These are phyloP conservation scores for Agapornis roseicollis DNA, from an alignment of 2,113 vertebrate species.

Conservation along the genomic window DNA sequence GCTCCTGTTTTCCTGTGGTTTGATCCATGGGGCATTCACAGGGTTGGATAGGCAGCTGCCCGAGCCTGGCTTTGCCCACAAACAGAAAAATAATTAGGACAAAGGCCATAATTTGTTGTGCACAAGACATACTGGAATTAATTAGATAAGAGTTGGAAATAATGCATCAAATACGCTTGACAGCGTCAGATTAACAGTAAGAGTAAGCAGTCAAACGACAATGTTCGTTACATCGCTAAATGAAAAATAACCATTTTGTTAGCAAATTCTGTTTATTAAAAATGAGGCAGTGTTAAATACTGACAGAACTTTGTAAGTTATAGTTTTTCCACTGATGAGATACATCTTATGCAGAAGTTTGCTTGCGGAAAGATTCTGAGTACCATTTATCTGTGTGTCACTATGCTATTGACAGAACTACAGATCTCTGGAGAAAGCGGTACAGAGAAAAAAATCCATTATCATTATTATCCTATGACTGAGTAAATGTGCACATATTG, in stretches of 20 bases:
- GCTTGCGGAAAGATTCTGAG: constrained; percentile 40
- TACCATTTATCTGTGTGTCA: constrained; percentile 63
- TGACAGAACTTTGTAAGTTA: constrained; percentile 46
- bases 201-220: constrained; percentile 47
- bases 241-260: constrained; percentile 35
- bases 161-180: constrained; percentile 51
- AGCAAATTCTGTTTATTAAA: constrained; percentile 38
- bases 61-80: not conserved
- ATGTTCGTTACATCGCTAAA: not conserved
- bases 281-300: constrained; percentile 17
- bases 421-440: constrained; percentile 44
- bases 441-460: constrained; percentile 43
- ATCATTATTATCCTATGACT: constrained; percentile 37
- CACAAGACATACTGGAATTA: constrained; percentile 14
- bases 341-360: constrained; percentile 61
- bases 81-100: not conserved
- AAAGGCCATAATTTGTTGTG: not conserved
- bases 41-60: not conserved
- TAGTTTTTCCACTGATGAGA: constrained; percentile 9
- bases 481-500: constrained; percentile 42
- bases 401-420: constrained; percentile 14
- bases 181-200: constrained; percentile 62
- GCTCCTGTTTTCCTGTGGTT: not conserved
- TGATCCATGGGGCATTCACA: not conserved
- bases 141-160: constrained; percentile 33